These are phyloP conservation scores for Rhamphomyia laevipes DNA, from an alignment of 2,888 invertebrate genomes.

Conservation along the genomic window DNA sequence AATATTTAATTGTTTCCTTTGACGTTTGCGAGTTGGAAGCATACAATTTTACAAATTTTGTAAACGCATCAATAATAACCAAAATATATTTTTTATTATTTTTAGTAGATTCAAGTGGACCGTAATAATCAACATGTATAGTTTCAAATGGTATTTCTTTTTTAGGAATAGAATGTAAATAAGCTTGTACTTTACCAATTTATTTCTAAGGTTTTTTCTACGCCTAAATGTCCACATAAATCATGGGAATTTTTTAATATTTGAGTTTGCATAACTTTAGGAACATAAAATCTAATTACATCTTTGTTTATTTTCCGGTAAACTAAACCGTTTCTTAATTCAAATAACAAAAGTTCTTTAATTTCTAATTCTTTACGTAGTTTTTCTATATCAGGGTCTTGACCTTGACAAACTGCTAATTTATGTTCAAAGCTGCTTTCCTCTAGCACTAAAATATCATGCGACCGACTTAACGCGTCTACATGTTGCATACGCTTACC, in stretches of 20 bases:
- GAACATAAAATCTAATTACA: slow-evolving; percentile 7
- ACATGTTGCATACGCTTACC: too few species aligned
- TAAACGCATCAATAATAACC: not conserved
- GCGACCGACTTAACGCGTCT: too few species aligned
- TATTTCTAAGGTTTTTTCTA: slow-evolving; percentile 17
- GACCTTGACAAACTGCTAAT: not conserved
- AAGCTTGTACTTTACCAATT: not conserved
- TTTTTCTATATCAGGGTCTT: slow-evolving; percentile 14
- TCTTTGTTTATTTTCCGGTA: slow-evolving; percentile 2
- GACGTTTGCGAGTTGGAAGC: not conserved
- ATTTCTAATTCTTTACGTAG: too few species aligned
- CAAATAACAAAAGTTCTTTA: slow-evolving; percentile 3
- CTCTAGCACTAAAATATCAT: too few species aligned
- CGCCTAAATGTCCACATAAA: slow-evolving; percentile 20
- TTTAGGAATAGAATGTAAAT: not conserved
- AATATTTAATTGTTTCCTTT: not conserved
- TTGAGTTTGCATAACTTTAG: slow-evolving; percentile 11
- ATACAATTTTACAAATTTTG: not conserved
- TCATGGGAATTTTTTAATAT: slow-evolving; percentile 17
- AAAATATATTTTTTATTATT: slow-evolving; percentile 5
- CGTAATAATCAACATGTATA: not conserved
- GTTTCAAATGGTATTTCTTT: not conserved
- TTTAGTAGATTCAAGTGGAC: slow-evolving; percentile 6
- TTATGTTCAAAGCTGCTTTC: too few species aligned
- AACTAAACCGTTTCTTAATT: slow-evolving; percentile 5